These are phyloP conservation scores for Cherax quadricarinatus DNA, from an alignment of 1,140 invertebrate species.

Conservation along the genomic window DNA sequence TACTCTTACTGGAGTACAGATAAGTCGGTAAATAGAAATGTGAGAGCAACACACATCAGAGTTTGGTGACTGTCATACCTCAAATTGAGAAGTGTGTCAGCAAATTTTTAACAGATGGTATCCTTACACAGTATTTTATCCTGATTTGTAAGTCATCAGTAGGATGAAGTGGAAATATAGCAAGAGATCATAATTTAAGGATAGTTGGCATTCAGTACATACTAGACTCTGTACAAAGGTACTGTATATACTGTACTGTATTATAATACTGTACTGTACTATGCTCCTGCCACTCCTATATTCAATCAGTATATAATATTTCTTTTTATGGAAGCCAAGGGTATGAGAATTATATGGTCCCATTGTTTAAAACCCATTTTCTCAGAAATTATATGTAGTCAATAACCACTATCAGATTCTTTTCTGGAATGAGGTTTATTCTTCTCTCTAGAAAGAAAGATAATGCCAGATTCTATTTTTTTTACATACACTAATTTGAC, in stretches of 20 bases:
- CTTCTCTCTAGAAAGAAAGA: neutral
- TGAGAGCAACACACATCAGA: slow-evolving; percentile 45
- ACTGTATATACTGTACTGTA: neutral
- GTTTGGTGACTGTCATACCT: slow-evolving; percentile 16
- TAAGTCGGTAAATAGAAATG: neutral
- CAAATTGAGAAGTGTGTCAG: slow-evolving; percentile 18
- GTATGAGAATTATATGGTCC: neutral
- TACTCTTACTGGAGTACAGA: neutral
- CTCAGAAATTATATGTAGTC: neutral
- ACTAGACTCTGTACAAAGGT: neutral
- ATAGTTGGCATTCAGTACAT: neutral
- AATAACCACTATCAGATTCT: neutral
- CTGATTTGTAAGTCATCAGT: neutral
- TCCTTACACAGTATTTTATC: neutral
- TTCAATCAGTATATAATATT: neutral
- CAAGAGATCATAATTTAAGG: neutral
- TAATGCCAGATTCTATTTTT: no score
- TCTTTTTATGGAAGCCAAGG: slow-evolving; percentile 6
- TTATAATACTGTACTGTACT: neutral
- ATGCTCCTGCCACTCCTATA: neutral
- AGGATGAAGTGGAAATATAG: neutral
- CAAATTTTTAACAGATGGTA: neutral
- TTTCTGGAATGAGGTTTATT: neutral
- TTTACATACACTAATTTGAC: no score
- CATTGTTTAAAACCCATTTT: neutral